Percentiles rank a stretch among this genome's conserved stretches.
phyloP scores from a whole-genome alignment of 2,797 vertebrate genomes.

The Ctenopoma multispine region DNA sequence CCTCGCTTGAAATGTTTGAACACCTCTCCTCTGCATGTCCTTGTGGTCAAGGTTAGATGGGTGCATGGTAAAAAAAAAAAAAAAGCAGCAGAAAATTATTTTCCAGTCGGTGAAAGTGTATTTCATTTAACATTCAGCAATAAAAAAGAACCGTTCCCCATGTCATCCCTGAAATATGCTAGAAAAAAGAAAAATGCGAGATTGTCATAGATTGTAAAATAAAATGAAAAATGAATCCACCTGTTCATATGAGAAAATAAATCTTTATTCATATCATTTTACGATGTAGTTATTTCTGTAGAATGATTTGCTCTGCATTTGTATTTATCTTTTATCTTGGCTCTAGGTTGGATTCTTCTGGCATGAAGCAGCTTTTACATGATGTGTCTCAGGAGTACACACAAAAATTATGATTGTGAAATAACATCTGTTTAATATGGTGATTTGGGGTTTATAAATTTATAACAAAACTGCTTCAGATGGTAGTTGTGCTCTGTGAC shows the following conservation, averaged over 20 bases:
- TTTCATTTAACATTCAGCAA: constrained; percentile 98
- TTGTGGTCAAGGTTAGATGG: constrained; percentile 98
- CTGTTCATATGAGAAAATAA: constrained; percentile 90
- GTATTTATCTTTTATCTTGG: constrained; percentile 38
- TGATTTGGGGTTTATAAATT: constrained; percentile 26
- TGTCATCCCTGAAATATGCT: constrained; percentile 91
- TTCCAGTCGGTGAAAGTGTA: constrained; percentile 92
- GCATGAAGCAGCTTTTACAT: constrained; percentile 7
- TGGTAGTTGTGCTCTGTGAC: constrained; percentile 2
- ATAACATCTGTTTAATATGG: constrained; percentile 37
- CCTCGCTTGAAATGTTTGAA: constrained; percentile 86
- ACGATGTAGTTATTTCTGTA: constrained; percentile 79
- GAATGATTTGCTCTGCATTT: constrained; percentile 58
- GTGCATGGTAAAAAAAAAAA: constrained; percentile 90
- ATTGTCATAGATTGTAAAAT: constrained; percentile 95
- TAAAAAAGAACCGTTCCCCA: constrained; percentile 86
- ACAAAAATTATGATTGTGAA: constrained; percentile 27
- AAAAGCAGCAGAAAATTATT: constrained; percentile 93
- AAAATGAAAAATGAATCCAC: constrained; percentile 85
- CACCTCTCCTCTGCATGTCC: constrained; percentile 95
- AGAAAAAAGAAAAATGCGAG: constrained; percentile 88
- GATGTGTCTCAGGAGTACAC: constrained; percentile 12
- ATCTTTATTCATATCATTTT: constrained; percentile 89
- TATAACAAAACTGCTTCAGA: constrained; percentile 22
- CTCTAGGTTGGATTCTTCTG: constrained; percentile 25